Evolutionary conservation across 2,797 vertebrate species (phyloP), one percentile per base, ranked within the genome.

Genomic region (Pteronotus mesoamericanus): DNA sequence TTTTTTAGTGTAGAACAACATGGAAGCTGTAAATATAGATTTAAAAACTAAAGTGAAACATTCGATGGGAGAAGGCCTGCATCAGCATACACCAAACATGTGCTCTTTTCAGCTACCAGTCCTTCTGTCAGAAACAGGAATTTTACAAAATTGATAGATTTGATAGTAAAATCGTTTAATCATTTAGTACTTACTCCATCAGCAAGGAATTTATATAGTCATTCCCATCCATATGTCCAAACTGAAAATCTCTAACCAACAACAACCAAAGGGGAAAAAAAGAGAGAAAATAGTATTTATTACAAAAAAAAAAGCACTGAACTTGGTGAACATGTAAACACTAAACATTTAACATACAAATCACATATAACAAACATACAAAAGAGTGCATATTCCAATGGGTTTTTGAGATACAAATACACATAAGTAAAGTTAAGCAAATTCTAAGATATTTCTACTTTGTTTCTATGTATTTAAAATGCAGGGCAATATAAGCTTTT

Each of bases 151-250:
- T 2, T 11, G 8, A 59, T 5, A 79, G 37, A 91, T 14, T 3
- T 88, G 46, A 37, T 0, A 48, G 24, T 7, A 8, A 57, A 96
- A 72, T 53, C 39, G 97, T 34, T 93, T 29, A 80, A 53, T 24
- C 48, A 96, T 64, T 94, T n/a, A 96, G 9, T 97, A 99, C 99
- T 99, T 98, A 99, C 99, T 99, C 99, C 99, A 99, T 99, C 97
- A 99, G 98, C 96, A 99, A 99, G 97, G 99, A 99, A 98, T 99
- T 99, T 97, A 99, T 99, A 97, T 99, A 99, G 97, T 99, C 99
- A 83, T 99, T 99, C 94, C 99, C 99, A 72, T 99, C 99, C 99
- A 99, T 99, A 97, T 99, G 99, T 96, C 99, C 99, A 98, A 99
- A 99, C 97, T 99, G 99, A 98, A 99, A 99, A 98, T 99, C 98